phyloP scores from a whole-genome alignment of 2,113 vertebrate genomes.

The Forbesichthys agassizii region DNA sequence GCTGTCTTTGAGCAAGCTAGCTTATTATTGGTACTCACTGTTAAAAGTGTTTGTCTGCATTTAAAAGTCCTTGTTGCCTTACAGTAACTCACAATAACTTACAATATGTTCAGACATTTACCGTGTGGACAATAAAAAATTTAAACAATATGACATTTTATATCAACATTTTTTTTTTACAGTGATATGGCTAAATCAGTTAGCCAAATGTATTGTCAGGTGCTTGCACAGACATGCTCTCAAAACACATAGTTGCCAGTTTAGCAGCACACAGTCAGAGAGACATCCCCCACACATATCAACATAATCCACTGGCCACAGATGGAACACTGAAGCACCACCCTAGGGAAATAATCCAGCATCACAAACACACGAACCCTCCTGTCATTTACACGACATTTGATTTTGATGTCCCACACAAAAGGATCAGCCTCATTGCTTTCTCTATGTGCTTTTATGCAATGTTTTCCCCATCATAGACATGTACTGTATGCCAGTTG shows the following conservation, averaged over 20 bases:
- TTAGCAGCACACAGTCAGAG: slow-evolving; percentile 8
- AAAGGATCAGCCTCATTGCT: slow-evolving; percentile 1
- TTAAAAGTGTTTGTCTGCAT: no score
- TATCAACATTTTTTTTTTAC: no score
- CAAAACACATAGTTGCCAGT: slow-evolving; percentile 21
- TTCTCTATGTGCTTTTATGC: not conserved
- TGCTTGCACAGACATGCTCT: not conserved
- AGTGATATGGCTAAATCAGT: no score
- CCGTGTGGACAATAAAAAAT: no score
- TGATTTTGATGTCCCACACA: no score
- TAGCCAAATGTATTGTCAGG: slow-evolving; percentile 1
- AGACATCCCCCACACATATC: slow-evolving; percentile 45
- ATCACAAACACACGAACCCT: slow-evolving; percentile 42
- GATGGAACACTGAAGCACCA: slow-evolving; percentile 56
- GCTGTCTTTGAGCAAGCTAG: no score
- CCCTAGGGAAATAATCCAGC: slow-evolving; percentile 63
- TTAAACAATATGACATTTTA: no score
- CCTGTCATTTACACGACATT: slow-evolving; percentile 8
- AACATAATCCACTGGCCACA: slow-evolving; percentile 65
- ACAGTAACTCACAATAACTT: no score
- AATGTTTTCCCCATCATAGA: not conserved
- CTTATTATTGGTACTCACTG: no score
- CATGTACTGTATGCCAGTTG: not conserved
- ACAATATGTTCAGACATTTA: no score
- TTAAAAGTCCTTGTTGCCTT: no score